phyloP scores from a whole-genome alignment of 2,888 invertebrate genomes.

The Amphimallon solstitiale region DNA sequence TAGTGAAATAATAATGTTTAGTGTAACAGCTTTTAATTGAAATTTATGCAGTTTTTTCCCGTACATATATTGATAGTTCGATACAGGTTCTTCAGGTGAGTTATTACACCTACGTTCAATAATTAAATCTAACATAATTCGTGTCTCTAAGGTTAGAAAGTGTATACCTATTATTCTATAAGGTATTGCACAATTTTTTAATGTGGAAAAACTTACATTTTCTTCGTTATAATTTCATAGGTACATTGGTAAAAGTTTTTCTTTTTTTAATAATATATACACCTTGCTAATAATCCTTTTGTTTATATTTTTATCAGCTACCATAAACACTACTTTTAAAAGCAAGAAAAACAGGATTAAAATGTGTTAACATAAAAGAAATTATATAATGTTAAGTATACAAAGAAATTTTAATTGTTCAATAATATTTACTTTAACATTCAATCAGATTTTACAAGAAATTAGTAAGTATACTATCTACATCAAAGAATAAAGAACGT shows the following conservation, averaged over 20 bases:
- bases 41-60: background rate
- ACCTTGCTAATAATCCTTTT: background rate
- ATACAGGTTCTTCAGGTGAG: conserved; percentile 5
- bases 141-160: conserved; percentile 6
- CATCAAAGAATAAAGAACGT: no score
- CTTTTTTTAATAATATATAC: background rate
- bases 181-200: conserved; percentile 20
- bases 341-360: no score
- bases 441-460: no score
- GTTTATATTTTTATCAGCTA: background rate
- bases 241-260: background rate
- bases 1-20: conserved; percentile 11
- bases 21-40: conserved; percentile 4
- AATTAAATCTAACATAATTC: conserved; percentile 2
- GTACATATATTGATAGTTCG: background rate
- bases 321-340: background rate
- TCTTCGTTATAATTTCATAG: background rate
- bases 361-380: no score
- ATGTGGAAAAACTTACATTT: background rate
- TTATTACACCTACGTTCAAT: conserved; percentile 9
- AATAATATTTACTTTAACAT: no score
- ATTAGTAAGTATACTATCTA: no score
- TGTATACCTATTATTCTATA: background rate
- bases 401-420: no score
- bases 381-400: no score